Evolutionary conservation across 2,797 vertebrate genomes (phyloP), one percentile per base, ranked within the genome.

Genomic region (Sylvilagus floridanus): DNA sequence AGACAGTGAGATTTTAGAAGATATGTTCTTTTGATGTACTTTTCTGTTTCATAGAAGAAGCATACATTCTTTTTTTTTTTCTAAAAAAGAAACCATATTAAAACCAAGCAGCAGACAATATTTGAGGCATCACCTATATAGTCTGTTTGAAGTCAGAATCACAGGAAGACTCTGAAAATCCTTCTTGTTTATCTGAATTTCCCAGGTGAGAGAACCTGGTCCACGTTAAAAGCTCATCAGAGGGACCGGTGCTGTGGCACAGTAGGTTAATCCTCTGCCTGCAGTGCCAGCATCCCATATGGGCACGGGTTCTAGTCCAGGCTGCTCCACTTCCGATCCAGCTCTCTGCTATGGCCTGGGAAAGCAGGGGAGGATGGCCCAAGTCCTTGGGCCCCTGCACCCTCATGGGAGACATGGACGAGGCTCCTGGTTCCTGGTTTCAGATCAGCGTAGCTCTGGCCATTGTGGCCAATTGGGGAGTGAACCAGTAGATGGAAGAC

Each of bases 71-170:
- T 81, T 28, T 73, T 9, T 47, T 47, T 47, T 63, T 65, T 47
- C 71, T n/a, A 63, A 71, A 65, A 86, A 9, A 84, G 75, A 88
- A 90, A 82, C 54, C 89, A 19, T 82, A 76, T 72, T 30, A 52
- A 88, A 90, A 75, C 32, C 79, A 90, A 90, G 78, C 32, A 32
- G 68, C 54, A 94, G 66, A 47, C n/a, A 57, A 37, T n/a, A 63
- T 75, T 9, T 47, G 32, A 86, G 54, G 30, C 66, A 57, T 26
- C 32, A 12, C 7, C 22, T 86, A 65, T 81, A 42, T 69, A 16
- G 77, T 42, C 35, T 32, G 24, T 90, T 88, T 76, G 30, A 82
- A 78, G 42, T 73, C 47, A 84, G 3, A 69, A 65, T n/a, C 71
- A 62, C 7, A 21, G 68, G 68, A 78, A n/a, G 63, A 42, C n/a